phyloP scores from a whole-genome alignment of 2,888 invertebrate species.

The Amphipoea lucens region DNA sequence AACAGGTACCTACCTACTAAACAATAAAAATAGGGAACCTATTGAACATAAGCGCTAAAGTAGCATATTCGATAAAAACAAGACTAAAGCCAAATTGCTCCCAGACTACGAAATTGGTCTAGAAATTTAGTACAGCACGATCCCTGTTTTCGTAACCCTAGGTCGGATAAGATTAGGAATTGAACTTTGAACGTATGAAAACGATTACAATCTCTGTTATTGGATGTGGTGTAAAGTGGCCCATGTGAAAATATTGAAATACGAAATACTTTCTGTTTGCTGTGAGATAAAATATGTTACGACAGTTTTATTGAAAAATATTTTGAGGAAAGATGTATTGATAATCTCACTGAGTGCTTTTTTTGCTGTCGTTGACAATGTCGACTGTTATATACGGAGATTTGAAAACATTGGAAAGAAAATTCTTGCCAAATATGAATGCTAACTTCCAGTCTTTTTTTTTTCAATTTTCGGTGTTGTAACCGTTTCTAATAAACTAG shows the following conservation, averaged over 20 bases:
- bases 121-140: slow-evolving; percentile 42
- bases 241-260: slow-evolving; percentile 48
- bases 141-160: slow-evolving; percentile 40
- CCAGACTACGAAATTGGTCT: slow-evolving; percentile 34
- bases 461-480: not conserved
- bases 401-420: slow-evolving; percentile 30
- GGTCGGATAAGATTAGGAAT: slow-evolving; percentile 51
- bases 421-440: slow-evolving; percentile 4
- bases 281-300: slow-evolving; percentile 27
- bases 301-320: slow-evolving; percentile 50
- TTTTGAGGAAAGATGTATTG: slow-evolving; percentile 41
- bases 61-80: slow-evolving; percentile 29
- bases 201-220: slow-evolving; percentile 57
- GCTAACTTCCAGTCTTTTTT: not conserved
- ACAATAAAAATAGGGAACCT: slow-evolving; percentile 16
- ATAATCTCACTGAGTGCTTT: slow-evolving; percentile 56
- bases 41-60: slow-evolving; percentile 9
- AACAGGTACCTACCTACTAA: slow-evolving; percentile 10
- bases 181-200: slow-evolving; percentile 61
- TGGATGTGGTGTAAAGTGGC: slow-evolving; percentile 42
- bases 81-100: slow-evolving; percentile 42
- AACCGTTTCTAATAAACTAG: not conserved
- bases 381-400: slow-evolving; percentile 13
- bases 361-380: slow-evolving; percentile 45
- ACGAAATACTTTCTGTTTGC: slow-evolving; percentile 25